Conservation (phyloP, 2,113 vertebrate species). For the Saimiri boliviensis region DNA sequence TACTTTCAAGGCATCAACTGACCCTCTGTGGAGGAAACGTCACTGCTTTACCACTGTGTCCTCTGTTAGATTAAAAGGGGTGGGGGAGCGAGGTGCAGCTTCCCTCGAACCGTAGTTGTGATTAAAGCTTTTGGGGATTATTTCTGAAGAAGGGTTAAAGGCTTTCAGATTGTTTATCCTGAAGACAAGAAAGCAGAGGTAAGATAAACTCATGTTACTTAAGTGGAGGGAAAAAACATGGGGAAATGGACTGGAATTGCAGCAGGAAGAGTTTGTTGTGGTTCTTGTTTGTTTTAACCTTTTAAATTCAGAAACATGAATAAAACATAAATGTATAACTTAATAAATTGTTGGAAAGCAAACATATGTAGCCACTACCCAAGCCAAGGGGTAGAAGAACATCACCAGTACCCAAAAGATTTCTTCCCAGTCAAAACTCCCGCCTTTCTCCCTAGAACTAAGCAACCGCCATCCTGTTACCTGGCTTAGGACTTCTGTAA, state of each 20-base stretch:
- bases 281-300: neutral
- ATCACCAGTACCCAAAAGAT: neutral
- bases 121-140: neutral
- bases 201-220: neutral
- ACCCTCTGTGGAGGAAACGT: neutral
- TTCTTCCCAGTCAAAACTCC: neutral
- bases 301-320: neutral
- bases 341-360: neutral
- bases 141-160: neutral
- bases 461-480: neutral
- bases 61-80: neutral
- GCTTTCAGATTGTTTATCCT: neutral
- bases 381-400: neutral
- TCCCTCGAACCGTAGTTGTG: neutral
- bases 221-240: neutral
- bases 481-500: neutral
- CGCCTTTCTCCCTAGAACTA: neutral
- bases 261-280: neutral
- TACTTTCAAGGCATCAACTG: neutral
- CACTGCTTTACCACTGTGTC: neutral
- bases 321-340: neutral
- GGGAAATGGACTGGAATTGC: neutral
- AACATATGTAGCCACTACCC: neutral
- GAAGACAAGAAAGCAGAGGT: slow-evolving; percentile 23
- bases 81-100: neutral